phyloP scores from a whole-genome alignment of 2,888 invertebrate species.

The Oligia strigilis region DNA sequence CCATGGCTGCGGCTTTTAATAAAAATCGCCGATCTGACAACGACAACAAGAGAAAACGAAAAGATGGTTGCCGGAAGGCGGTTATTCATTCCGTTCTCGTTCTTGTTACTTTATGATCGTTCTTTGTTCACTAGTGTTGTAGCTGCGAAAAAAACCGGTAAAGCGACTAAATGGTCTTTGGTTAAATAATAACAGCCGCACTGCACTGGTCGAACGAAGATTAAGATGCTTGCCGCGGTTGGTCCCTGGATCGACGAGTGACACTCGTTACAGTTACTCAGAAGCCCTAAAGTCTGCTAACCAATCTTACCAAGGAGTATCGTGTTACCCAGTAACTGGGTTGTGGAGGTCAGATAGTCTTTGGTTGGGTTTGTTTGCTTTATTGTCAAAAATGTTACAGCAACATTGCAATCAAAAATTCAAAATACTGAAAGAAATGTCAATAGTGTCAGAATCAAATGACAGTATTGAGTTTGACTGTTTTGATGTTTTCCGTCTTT shows the following conservation, averaged over 20 bases:
- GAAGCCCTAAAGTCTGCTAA: too few species aligned
- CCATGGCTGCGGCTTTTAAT: slow-evolving; percentile 93
- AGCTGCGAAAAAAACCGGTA: slow-evolving; percentile 24
- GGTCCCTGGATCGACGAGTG: too few species aligned
- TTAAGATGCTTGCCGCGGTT: too few species aligned
- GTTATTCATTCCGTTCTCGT: slow-evolving; percentile 69
- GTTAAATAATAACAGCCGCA: too few species aligned
- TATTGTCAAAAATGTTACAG: slow-evolving; percentile 7
- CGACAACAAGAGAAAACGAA: slow-evolving; percentile 89
- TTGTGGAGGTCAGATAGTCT: too few species aligned
- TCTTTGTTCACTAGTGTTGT: slow-evolving; percentile 61
- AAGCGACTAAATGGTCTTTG: slow-evolving; percentile 20
- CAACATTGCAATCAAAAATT: background rate
- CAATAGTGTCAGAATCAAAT: slow-evolving; percentile 55
- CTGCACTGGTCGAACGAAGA: too few species aligned
- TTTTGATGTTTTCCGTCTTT: background rate
- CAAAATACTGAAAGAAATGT: slow-evolving; percentile 7
- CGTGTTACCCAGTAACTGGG: too few species aligned
- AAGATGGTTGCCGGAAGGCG: slow-evolving; percentile 87
- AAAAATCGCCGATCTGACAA: slow-evolving; percentile 88
- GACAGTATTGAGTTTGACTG: slow-evolving; percentile 39
- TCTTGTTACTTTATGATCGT: slow-evolving; percentile 66
- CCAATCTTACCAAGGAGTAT: too few species aligned
- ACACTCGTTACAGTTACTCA: too few species aligned
- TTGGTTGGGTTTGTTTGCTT: slow-evolving; percentile 1